Percentiles rank a stretch among this genome's conserved stretches.
These are phyloP conservation scores for Ceratosolen fusciceps DNA, from an alignment of 1,140 invertebrate genomes.

Conservation along the genomic window DNA sequence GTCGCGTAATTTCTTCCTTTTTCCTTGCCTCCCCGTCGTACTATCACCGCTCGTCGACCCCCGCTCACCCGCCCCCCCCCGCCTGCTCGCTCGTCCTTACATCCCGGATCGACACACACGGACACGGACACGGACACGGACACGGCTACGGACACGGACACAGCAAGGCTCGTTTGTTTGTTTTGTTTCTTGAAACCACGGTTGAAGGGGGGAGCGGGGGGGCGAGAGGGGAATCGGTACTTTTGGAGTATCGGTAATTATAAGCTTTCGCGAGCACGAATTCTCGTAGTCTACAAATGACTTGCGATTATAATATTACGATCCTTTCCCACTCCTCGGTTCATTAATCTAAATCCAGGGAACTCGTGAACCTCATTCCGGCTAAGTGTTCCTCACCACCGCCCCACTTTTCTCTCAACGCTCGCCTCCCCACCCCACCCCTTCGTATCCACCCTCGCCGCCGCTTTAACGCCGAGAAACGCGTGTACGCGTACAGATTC, in stretches of 20 bases:
- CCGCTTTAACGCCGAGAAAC: too few relatives aligned
- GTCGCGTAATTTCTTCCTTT: slow-evolving; percentile 16
- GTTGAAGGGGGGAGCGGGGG: neutral
- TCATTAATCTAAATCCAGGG: slow-evolving; percentile 24
- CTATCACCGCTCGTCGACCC: too few relatives aligned
- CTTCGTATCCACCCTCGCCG: too few relatives aligned
- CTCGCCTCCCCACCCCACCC: too few relatives aligned
- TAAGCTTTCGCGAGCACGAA: slow-evolving; percentile 29
- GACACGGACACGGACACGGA: neutral
- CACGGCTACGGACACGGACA: neutral
- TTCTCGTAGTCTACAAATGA: slow-evolving; percentile 30
- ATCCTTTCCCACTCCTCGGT: neutral
- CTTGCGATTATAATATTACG: slow-evolving; percentile 26
- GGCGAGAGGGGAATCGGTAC: too few relatives aligned
- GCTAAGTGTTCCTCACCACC: too few relatives aligned
- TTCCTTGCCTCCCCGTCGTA: neutral
- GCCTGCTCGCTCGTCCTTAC: neutral
- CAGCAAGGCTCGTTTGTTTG: neutral
- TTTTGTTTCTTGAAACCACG: neutral
- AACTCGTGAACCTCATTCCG: too few relatives aligned
- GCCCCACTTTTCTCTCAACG: too few relatives aligned
- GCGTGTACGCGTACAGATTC: too few relatives aligned
- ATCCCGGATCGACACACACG: neutral
- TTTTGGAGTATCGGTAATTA: slow-evolving; percentile 39
- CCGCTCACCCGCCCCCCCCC: neutral